Conservation (phyloP, 2,113 vertebrate genomes). For the Engraulis encrasicolus region DNA sequence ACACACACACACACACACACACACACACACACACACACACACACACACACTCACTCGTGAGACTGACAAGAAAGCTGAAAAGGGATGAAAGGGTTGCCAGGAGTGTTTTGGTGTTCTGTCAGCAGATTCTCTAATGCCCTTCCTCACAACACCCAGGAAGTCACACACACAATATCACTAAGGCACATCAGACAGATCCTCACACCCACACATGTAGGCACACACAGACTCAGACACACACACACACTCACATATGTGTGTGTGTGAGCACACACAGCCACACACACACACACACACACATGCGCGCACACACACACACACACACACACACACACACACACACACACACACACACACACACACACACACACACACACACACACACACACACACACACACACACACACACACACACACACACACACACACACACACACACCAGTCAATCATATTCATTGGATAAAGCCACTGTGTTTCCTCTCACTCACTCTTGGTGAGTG, state of each 20-base stretch:
- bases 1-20: constrained; percentile 7
- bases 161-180: background rate
- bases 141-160: background rate
- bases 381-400: too few species aligned
- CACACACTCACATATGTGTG: too few species aligned
- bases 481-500: too few species aligned
- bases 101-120: background rate
- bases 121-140: background rate
- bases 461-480: too few species aligned
- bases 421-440: too few species aligned
- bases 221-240: background rate
- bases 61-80: background rate
- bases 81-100: background rate
- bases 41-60: background rate
- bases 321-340: background rate
- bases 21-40: constrained; percentile 6
- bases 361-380: too few species aligned
- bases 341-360: too few species aligned
- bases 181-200: too few species aligned
- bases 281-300: background rate
- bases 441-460: too few species aligned
- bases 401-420: too few species aligned
- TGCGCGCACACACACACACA: background rate
- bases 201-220: background rate
- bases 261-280: too few species aligned